Evolutionary conservation across 2,888 invertebrate genomes (phyloP), one percentile per base, ranked within the genome.

Genomic region (Sceliomorpha sp.): DNA sequence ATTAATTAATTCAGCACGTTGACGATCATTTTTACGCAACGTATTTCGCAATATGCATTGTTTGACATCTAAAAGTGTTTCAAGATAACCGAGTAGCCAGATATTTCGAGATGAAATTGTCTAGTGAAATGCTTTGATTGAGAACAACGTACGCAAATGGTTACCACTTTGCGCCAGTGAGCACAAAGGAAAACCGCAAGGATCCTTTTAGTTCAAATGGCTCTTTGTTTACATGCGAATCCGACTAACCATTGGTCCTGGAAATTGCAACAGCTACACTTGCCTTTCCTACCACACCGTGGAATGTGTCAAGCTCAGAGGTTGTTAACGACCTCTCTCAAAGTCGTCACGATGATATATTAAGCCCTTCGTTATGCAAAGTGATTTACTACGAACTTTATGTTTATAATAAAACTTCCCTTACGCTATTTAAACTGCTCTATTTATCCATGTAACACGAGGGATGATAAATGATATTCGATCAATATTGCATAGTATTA

Each of bases 331-430:
- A 44, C 45, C 50, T 58, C 56, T 64, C 56, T 64, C 45, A 40
- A 58, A 64, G 56, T 64, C 55, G 56, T 63, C 63, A 50, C 63
- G 37, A 64, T 64, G 64, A 58, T 56, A 64, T 51, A 56, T 64
- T 63, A 63, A 63, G 36, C 39, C 32, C 50, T 58, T 17, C 50
- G 44, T 32, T 32, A 58, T 51, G 42, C 17, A 17, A 32, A 26
- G 47, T 48, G 55, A 56, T 63, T 56, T 51, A 50, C 39, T 53
- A 37, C 47, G 31, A 40, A 62, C 47, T 53, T 53, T 37, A 32
- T 26, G 17, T 20, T 20, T 20, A 20, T 8, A 5, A 8, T 8
- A 29, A n/a, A 29, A 8, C 5, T 5, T 20, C 20, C 20, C 20
- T 4, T 5, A 5, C 20, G 20, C 2, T 5, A 20, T 20, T 20